Percentiles rank a stretch among this genome's conserved stretches.
Conservation (phyloP, 1,140 invertebrate species). For the Zaprionus ornatus region DNA sequence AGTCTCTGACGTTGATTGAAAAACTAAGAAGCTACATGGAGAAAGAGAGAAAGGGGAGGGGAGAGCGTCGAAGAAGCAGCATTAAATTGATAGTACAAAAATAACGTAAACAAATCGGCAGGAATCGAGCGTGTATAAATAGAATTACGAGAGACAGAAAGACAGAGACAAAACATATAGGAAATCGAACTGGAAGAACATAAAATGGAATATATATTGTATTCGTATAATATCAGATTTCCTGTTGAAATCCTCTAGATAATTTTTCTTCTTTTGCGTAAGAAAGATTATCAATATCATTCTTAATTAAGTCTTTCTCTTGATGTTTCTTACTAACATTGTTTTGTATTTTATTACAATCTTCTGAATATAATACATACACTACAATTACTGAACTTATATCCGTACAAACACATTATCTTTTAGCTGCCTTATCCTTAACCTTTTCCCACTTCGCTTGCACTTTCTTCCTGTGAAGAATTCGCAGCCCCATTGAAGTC, state of each 20-base stretch:
- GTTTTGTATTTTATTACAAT: too few species aligned
- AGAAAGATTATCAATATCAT: too few species aligned
- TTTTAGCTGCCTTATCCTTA: not conserved
- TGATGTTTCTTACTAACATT: too few species aligned
- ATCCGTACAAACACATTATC: not conserved
- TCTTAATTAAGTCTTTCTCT: too few species aligned
- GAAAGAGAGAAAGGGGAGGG: not conserved
- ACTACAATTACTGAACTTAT: too few species aligned
- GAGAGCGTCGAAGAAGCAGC: conserved; percentile 5
- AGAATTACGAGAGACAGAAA: not conserved
- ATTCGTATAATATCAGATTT: too few species aligned
- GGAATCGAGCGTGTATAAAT: not conserved
- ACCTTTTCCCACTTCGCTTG: not conserved
- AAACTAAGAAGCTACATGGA: conserved; percentile 30
- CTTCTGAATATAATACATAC: too few species aligned
- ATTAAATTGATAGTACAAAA: not conserved
- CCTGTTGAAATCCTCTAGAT: too few species aligned
- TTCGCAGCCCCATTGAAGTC: not conserved
- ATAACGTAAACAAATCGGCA: conserved; percentile 1
- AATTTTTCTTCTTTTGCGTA: too few species aligned
- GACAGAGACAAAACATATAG: not conserved
- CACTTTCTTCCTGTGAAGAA: not conserved
- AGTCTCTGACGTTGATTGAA: conserved; percentile 54
- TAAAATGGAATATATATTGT: not conserved
- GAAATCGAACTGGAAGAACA: not conserved